Percentiles rank a stretch among this genome's conserved stretches.
Evolutionary conservation across 1,140 invertebrate genomes (phyloP).

Genomic region (Drosophila sproati): DNA sequence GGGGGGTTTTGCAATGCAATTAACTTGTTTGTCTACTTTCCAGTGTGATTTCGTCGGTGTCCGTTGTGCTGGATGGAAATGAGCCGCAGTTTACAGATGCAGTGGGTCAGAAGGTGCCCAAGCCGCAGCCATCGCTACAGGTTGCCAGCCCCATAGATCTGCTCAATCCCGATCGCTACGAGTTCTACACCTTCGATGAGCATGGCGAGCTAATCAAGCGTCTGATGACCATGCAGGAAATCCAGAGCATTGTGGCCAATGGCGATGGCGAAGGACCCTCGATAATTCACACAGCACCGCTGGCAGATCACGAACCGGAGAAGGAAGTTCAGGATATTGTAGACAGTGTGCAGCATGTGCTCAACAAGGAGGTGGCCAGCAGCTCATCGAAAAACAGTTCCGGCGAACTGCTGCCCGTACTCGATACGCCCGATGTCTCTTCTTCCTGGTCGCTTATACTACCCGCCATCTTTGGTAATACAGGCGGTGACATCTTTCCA

Average conservation of each 20-base stretch:
- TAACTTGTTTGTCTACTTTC: background rate
- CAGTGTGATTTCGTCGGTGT: conserved; percentile 87
- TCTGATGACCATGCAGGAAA: conserved; percentile 93
- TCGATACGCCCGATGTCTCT: conserved; percentile 89
- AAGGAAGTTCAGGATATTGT: conserved; percentile 92
- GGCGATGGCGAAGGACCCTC: conserved; percentile 88
- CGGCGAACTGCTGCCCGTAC: conserved; percentile 85
- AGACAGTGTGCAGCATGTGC: conserved; percentile 91
- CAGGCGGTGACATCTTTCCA: conserved; percentile 87
- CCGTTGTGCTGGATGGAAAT: conserved; percentile 87
- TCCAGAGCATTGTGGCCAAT: conserved; percentile 92
- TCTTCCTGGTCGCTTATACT: conserved; percentile 92
- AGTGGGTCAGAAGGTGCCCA: conserved; percentile 87
- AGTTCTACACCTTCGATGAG: conserved; percentile 93
- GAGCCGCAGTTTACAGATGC: conserved; percentile 87
- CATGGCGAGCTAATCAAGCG: conserved; percentile 91
- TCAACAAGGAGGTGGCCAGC: conserved; percentile 91
- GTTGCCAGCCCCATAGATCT: conserved; percentile 91
- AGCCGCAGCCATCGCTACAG: conserved; percentile 85
- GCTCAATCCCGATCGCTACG: conserved; percentile 91
- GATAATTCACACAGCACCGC: conserved; percentile 85
- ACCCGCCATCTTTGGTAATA: conserved; percentile 90
- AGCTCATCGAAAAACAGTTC: conserved; percentile 85
- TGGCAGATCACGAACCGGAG: conserved; percentile 85
- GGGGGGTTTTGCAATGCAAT: no score